Conservation (phyloP, 2,113 vertebrate species). For the Phainopepla nitens region DNA sequence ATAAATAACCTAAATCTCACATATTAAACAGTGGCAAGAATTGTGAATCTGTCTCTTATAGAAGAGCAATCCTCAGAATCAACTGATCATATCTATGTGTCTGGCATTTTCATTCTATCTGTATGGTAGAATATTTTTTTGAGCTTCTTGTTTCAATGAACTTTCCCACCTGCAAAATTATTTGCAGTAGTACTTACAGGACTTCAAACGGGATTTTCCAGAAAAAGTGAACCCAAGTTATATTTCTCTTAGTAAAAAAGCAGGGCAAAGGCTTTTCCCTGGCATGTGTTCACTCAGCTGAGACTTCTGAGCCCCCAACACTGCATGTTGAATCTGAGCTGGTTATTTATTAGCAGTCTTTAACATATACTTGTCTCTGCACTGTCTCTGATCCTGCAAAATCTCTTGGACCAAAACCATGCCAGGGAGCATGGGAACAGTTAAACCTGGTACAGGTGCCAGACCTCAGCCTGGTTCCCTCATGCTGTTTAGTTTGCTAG, state of each 20-base stretch:
- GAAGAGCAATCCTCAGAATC: background rate
- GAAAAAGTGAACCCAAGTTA: background rate
- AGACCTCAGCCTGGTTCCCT: background rate
- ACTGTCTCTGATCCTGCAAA: background rate
- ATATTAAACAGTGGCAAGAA: background rate
- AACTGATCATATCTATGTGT: background rate
- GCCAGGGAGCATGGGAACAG: background rate
- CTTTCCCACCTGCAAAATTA: background rate
- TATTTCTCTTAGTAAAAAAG: background rate
- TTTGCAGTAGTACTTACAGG: background rate
- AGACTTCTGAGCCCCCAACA: background rate
- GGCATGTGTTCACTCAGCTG: background rate
- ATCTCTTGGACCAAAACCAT: background rate
- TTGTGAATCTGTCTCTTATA: background rate
- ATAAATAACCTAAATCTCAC: background rate
- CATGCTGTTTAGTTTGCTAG: background rate
- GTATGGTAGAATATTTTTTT: background rate
- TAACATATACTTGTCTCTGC: background rate
- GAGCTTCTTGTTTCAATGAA: background rate
- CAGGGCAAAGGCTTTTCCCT: background rate
- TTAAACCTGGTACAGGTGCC: background rate
- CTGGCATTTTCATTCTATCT: background rate
- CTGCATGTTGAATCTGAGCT: accelerated
- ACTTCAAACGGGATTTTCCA: background rate
- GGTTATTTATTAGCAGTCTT: background rate